phyloP scores from a whole-genome alignment of 2,113 vertebrate genomes.

The Lethenteron reissneri region DNA sequence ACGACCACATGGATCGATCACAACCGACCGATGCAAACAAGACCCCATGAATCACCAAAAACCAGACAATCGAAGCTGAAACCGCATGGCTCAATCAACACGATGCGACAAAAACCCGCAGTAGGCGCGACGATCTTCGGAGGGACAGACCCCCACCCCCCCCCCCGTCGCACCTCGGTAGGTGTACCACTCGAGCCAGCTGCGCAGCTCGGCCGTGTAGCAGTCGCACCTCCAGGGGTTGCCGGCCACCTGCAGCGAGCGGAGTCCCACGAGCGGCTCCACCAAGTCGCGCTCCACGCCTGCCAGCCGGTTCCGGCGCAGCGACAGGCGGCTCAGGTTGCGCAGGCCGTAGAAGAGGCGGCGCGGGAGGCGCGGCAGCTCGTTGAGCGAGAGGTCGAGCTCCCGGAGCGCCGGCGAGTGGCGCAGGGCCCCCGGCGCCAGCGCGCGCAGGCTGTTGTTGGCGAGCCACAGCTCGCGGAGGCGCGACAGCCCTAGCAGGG shows the following conservation, averaged over 20 bases:
- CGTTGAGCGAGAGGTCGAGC: conserved; percentile 75
- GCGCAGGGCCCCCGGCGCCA: conserved; percentile 63
- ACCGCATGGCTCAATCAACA: too few relatives aligned
- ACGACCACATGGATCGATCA: too few relatives aligned
- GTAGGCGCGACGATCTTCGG: too few relatives aligned
- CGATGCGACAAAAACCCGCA: too few relatives aligned
- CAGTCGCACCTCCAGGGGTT: conserved; percentile 98
- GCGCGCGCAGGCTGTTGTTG: conserved; percentile 73
- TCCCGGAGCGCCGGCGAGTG: conserved; percentile 39
- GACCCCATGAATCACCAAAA: too few relatives aligned
- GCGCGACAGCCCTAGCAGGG: conserved; percentile 61
- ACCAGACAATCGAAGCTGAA: too few relatives aligned
- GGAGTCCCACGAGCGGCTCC: conserved; percentile 60
- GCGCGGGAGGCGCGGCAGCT: conserved; percentile 50
- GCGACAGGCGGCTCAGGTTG: conserved; percentile 55
- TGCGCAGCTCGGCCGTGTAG: conserved; percentile 83
- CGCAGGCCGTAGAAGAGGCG: conserved; percentile 58
- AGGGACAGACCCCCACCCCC: too few relatives aligned
- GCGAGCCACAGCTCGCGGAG: conserved; percentile 59
- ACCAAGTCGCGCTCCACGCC: conserved; percentile 74
- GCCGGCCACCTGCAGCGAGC: conserved; percentile 61
- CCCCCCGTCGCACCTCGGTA: conserved; percentile 45
- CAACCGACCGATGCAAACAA: too few relatives aligned
- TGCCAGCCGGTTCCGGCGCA: conserved; percentile 66
- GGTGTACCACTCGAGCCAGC: conserved; percentile 98